Conservation (phyloP, 1,140 invertebrate species). For the Megathymus violae region DNA sequence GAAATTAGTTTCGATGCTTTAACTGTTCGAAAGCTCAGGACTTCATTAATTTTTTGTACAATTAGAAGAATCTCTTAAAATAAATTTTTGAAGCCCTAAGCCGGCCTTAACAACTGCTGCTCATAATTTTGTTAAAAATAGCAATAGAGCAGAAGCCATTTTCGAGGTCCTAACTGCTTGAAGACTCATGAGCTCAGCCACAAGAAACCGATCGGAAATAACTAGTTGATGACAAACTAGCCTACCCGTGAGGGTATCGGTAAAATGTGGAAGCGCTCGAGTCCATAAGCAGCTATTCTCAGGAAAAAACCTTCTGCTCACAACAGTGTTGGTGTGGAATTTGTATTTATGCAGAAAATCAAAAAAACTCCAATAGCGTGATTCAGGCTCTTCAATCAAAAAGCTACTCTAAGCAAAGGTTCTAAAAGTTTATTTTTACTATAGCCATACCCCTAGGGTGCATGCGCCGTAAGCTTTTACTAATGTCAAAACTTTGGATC, state of each 20-base stretch:
- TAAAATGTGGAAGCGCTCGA: conserved; percentile 7
- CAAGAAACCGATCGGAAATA: conserved; percentile 12
- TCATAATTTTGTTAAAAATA: not conserved
- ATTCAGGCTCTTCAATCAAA: conserved; percentile 8
- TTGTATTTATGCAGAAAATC: conserved; percentile 16
- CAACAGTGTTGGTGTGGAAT: not conserved
- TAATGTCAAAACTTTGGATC: not conserved
- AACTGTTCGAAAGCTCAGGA: too few relatives aligned
- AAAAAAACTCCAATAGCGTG: conserved; percentile 4
- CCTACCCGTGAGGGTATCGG: conserved; percentile 9
- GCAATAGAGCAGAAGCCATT: conserved; percentile 6
- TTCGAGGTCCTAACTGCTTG: conserved; percentile 11
- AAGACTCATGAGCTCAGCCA: conserved; percentile 1
- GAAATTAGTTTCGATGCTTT: too few relatives aligned
- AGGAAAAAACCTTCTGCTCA: conserved; percentile 14
- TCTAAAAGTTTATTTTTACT: not conserved
- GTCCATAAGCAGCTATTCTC: conserved; percentile 10
- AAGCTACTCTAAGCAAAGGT: not conserved
- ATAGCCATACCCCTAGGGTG: not conserved
- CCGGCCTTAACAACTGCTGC: not conserved
- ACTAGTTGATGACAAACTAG: conserved; percentile 16
- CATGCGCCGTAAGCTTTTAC: conserved; percentile 5
- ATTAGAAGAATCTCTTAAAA: too few relatives aligned
- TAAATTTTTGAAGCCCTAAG: too few relatives aligned
- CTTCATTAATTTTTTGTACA: too few relatives aligned